phyloP scores from a whole-genome alignment of 1,140 invertebrate genomes.

The Globodera rostochiensis region DNA sequence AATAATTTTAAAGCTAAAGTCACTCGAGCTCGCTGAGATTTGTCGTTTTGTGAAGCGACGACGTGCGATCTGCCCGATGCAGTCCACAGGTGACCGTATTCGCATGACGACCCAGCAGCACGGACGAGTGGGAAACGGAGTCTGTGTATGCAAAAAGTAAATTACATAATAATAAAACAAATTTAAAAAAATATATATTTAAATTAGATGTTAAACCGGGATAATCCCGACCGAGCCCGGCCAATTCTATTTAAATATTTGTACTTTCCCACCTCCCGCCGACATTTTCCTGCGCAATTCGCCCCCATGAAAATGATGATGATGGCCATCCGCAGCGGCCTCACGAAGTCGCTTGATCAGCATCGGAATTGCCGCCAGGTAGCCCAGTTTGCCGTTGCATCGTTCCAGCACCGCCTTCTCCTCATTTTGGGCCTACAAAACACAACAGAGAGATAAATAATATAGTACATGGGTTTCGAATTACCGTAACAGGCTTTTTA shows the following conservation, averaged over 20 bases:
- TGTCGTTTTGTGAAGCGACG: constrained; percentile 17
- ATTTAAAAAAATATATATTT: no score
- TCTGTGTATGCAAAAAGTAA: constrained; percentile 6
- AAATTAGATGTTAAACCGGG: not conserved
- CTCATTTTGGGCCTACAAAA: constrained; percentile 39
- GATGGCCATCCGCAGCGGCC: not conserved
- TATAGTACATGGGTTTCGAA: no score
- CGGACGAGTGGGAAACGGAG: constrained; percentile 30
- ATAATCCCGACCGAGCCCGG: not conserved
- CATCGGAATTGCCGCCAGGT: constrained; percentile 33
- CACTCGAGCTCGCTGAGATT: constrained; percentile 39
- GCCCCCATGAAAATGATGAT: not conserved
- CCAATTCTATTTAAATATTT: no score
- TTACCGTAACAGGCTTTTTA: no score
- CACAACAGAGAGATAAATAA: no score
- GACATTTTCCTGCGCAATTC: not conserved
- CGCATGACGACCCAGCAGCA: constrained; percentile 35
- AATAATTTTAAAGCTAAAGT: not conserved
- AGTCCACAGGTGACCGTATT: constrained; percentile 33
- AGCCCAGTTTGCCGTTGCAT: constrained; percentile 28
- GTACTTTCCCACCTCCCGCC: not conserved
- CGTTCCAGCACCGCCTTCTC: constrained; percentile 37
- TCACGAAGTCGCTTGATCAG: constrained; percentile 34
- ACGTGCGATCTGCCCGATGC: constrained; percentile 15
- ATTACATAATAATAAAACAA: not conserved